phyloP scores from a whole-genome alignment of 2,888 invertebrate species.

The Ernsta delagoae region DNA sequence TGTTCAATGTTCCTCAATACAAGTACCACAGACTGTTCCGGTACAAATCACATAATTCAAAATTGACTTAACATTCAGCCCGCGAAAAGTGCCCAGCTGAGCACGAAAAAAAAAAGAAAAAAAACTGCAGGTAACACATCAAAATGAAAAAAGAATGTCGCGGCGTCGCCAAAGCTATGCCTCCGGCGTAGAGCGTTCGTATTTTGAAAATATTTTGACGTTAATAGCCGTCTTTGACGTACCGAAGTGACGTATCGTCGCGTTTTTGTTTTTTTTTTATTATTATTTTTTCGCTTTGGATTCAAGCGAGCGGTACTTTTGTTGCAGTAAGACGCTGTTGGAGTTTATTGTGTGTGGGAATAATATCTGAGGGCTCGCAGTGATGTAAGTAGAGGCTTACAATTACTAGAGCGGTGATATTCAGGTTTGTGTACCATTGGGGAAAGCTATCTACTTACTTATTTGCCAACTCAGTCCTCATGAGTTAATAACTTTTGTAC shows the following conservation, averaged over 20 bases:
- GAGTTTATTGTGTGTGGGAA: neutral
- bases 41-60: conserved; percentile 11
- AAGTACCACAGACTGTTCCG: neutral
- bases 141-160: conserved; percentile 24
- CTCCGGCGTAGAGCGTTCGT: conserved; percentile 65
- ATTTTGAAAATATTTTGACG: conserved; percentile 84
- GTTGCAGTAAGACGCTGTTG: conserved; percentile 4
- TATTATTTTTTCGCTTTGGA: conserved; percentile 1
- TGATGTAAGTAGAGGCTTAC: conserved; percentile 2
- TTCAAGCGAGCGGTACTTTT: conserved; percentile 22
- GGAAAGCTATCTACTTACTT: neutral
- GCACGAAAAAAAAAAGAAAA: neutral
- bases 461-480: too few relatives aligned
- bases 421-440: neutral
- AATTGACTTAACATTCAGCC: conserved; percentile 10
- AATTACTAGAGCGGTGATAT: neutral
- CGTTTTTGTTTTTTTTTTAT: conserved; percentile 17
- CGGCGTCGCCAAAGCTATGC: conserved; percentile 29
- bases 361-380: neutral
- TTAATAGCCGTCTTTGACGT: conserved; percentile 73
- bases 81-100: conserved; percentile 27
- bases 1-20: too few relatives aligned
- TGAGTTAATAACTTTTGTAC: too few relatives aligned
- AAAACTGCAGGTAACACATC: conserved; percentile 25
- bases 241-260: conserved; percentile 67